These are phyloP conservation scores for Columba guinea DNA, from an alignment of 2,797 vertebrate genomes.

Conservation along the genomic window DNA sequence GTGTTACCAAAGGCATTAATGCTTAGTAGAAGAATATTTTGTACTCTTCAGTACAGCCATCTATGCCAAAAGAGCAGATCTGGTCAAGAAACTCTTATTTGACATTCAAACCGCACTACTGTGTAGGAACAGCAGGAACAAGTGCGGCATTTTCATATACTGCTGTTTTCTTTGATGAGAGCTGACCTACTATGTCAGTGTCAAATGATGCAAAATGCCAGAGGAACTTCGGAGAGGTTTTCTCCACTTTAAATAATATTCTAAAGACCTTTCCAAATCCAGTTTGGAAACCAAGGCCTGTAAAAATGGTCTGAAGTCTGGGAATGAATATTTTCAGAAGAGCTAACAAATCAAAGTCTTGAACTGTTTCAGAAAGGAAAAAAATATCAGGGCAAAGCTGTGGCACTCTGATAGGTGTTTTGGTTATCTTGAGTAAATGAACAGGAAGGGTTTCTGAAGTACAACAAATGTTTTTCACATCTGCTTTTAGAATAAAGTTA, in stretches of 20 bases:
- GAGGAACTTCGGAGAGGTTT: constrained; percentile 5
- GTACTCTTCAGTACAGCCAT: background rate
- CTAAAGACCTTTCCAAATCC: background rate
- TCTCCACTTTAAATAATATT: background rate
- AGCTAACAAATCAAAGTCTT: constrained; percentile 25
- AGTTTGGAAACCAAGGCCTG: background rate
- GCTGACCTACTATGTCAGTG: background rate
- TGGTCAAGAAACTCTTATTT: background rate
- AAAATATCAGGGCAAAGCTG: background rate
- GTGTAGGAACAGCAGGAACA: background rate
- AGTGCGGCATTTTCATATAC: background rate
- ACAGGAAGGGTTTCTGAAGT: background rate
- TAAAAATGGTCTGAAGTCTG: background rate
- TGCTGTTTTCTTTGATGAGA: background rate
- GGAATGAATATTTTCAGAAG: constrained; percentile 26
- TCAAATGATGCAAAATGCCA: constrained; percentile 4
- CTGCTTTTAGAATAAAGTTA: background rate
- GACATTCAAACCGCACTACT: background rate
- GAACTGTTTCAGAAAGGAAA: background rate
- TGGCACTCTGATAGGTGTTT: background rate
- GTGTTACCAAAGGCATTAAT: background rate
- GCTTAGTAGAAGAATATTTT: background rate
- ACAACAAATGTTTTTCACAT: background rate
- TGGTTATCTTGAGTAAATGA: background rate
- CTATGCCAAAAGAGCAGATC: background rate